phyloP scores from a whole-genome alignment of 1,140 invertebrate species.

The Drosophila persimilis region DNA sequence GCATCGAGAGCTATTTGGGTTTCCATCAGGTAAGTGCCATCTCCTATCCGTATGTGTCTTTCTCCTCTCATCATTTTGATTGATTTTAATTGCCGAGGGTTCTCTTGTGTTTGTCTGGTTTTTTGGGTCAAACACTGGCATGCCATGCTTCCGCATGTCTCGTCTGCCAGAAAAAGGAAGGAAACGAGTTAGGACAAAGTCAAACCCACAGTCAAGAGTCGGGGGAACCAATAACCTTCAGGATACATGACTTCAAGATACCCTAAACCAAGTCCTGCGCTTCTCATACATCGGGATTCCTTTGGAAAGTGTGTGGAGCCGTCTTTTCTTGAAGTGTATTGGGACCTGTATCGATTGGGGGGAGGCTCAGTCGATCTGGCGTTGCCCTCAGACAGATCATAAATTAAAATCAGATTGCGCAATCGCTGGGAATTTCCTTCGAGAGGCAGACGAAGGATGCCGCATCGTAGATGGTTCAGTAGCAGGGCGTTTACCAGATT shows the following conservation, averaged over 20 bases:
- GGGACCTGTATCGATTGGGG: conserved; percentile 35
- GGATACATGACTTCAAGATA: conserved; percentile 17
- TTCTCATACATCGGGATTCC: neutral
- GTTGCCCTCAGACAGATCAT: conserved; percentile 44
- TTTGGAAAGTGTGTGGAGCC: conserved; percentile 2
- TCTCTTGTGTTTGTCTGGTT: conserved; percentile 5
- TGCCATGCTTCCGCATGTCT: conserved; percentile 8
- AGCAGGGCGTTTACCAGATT: conserved; percentile 43
- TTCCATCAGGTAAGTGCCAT: conserved; percentile 96
- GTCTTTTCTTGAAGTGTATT: neutral
- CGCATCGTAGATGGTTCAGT: conserved; percentile 2
- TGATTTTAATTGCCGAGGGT: conserved; percentile 72
- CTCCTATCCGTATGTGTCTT: conserved; percentile 3
- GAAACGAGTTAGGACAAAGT: too few species aligned
- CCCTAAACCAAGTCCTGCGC: conserved; percentile 18
- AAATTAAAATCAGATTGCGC: conserved; percentile 82
- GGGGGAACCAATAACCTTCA: neutral
- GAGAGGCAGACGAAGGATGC: conserved; percentile 9
- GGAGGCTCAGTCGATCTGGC: neutral
- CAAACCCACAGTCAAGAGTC: neutral
- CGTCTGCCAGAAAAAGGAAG: conserved; percentile 12
- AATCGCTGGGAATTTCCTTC: conserved; percentile 68
- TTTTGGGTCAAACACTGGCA: conserved; percentile 46
- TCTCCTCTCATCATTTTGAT: conserved; percentile 53
- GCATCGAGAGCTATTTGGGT: conserved; percentile 99